Conservation (phyloP, 2,797 vertebrate genomes). For the Staurois parvus region DNA sequence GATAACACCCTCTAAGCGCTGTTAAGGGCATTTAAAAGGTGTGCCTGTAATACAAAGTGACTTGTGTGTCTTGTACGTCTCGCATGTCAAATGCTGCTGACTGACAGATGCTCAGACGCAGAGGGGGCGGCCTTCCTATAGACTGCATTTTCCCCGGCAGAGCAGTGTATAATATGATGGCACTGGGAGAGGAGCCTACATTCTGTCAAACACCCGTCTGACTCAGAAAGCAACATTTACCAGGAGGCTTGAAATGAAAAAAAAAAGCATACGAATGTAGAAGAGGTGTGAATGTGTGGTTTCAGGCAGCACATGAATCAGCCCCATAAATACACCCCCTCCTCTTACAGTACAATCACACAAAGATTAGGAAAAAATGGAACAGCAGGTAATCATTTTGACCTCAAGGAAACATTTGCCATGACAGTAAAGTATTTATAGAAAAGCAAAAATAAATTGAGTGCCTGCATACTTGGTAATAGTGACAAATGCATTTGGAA, state of each 20-base stretch:
- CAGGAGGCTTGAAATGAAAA: conserved; percentile 36
- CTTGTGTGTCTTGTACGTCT: not conserved
- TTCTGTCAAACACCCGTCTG: conserved; percentile 33
- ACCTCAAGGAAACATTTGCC: conserved; percentile 43
- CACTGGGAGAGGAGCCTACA: conserved; percentile 4
- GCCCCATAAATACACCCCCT: conserved; percentile 34
- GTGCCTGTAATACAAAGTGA: not conserved
- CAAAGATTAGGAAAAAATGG: not conserved
- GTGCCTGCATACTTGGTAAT: not conserved
- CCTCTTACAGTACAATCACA: not conserved
- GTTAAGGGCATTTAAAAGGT: conserved; percentile 11
- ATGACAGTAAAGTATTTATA: conserved; percentile 24
- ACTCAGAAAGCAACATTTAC: conserved; percentile 47
- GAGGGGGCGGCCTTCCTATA: not conserved
- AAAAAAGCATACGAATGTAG: not conserved
- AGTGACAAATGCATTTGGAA: conserved; percentile 8
- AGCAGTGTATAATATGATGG: conserved; percentile 18
- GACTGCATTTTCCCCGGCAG: not conserved
- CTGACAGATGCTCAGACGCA: conserved; percentile 16
- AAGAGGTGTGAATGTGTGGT: conserved; percentile 49
- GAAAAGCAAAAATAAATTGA: not conserved
- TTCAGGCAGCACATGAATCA: conserved; percentile 40
- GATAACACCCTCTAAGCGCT: not conserved
- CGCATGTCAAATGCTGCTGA: conserved; percentile 10
- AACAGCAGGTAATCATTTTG: conserved; percentile 26